Evolutionary conservation across 2,888 invertebrate species (phyloP).

Genomic region (Apamea monoglypha): DNA sequence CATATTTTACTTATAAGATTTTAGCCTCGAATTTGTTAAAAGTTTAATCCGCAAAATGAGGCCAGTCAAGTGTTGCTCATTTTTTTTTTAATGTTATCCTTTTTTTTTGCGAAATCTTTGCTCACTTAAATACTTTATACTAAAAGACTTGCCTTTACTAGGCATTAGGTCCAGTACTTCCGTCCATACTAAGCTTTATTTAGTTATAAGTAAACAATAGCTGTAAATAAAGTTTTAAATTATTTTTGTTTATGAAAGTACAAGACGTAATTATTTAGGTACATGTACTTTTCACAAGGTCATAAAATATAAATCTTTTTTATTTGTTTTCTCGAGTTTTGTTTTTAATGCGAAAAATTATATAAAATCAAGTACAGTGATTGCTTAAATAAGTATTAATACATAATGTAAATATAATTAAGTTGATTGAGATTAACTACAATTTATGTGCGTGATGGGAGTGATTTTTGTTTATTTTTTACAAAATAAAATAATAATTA

Average conservation of each 20-base stretch:
- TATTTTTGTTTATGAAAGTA: conserved; percentile 66
- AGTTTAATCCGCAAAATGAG: conserved; percentile 37
- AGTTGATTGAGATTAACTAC: conserved; percentile 66
- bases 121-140: conserved; percentile 55
- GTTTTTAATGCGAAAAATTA: conserved; percentile 33
- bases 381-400: conserved; percentile 58
- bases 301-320: conserved; percentile 26
- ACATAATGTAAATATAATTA: conserved; percentile 66
- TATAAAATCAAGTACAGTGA: conserved; percentile 56
- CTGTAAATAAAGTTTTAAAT: conserved; percentile 73
- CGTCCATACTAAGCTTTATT: conserved; percentile 85
- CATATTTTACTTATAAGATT: conserved; percentile 64
- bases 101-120: conserved; percentile 41
- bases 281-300: conserved; percentile 46
- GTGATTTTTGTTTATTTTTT: conserved; percentile 53
- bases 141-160: conserved; percentile 62
- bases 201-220: conserved; percentile 76
- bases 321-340: conserved; percentile 40
- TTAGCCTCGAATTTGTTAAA: conserved; percentile 32
- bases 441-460: conserved; percentile 47
- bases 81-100: neutral
- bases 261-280: conserved; percentile 54
- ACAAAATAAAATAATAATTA: conserved; percentile 51
- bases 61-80: conserved; percentile 41
- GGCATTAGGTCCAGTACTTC: conserved; percentile 66